A percentile compares a stretch with the other conserved stretches of the same genome.
These are phyloP conservation scores for Ennomos fuscantarius DNA, from an alignment of 2,888 invertebrate species.

Conservation along the genomic window DNA sequence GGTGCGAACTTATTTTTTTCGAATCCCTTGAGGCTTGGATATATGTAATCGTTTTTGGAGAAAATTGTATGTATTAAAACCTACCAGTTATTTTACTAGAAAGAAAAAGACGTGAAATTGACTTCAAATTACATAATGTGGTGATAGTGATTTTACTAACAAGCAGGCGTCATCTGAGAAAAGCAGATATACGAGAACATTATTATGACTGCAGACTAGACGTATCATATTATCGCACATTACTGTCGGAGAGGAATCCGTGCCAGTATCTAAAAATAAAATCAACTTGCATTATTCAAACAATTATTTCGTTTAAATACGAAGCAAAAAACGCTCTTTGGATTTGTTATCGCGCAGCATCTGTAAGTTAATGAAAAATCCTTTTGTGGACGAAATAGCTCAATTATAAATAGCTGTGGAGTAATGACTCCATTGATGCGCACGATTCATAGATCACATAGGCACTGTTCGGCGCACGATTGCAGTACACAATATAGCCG, in stretches of 20 bases:
- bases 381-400: conserved; percentile 34
- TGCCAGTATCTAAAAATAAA: conserved; percentile 59
- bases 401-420: conserved; percentile 45
- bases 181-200: conserved; percentile 47
- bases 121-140: no score
- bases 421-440: conserved; percentile 57
- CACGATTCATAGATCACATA: conserved; percentile 58
- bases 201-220: conserved; percentile 60
- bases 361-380: conserved; percentile 7
- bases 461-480: conserved; percentile 53
- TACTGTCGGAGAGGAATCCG: conserved; percentile 57
- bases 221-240: conserved; percentile 56
- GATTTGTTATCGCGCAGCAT: conserved; percentile 6
- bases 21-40: no score
- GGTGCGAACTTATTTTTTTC: no score
- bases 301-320: conserved; percentile 9
- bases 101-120: no score
- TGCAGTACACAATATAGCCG: conserved; percentile 60
- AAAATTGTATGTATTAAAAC: no score
- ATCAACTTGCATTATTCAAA: conserved; percentile 23
- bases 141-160: conserved; percentile 28
- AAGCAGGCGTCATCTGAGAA: conserved; percentile 31
- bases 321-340: conserved; percentile 1
- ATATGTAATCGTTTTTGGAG: no score
- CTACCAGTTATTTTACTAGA: no score